phyloP scores from a whole-genome alignment of 2,888 invertebrate genomes.

The Phaonia tiefii region DNA sequence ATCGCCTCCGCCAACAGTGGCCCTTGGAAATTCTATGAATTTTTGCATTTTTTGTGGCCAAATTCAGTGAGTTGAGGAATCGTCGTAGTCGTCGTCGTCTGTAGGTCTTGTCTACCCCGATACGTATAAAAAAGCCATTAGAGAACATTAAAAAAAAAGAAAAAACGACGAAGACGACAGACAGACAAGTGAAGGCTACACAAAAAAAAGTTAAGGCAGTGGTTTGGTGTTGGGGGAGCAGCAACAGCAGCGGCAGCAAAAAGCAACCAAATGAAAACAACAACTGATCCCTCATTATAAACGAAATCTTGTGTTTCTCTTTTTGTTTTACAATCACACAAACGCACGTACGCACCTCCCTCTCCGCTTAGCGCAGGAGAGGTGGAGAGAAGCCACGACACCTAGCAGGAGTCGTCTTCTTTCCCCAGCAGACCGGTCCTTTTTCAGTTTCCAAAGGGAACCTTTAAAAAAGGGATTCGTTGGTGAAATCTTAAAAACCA shows the following conservation, averaged over 20 bases:
- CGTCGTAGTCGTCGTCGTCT: constrained; percentile 42
- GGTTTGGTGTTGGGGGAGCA: constrained; percentile 56
- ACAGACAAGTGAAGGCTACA: constrained; percentile 62
- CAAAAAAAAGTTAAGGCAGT: constrained; percentile 58
- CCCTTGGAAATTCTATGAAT: constrained; percentile 17
- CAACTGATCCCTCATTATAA: constrained; percentile 23
- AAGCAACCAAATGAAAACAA: constrained; percentile 17
- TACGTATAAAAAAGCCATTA: constrained; percentile 60
- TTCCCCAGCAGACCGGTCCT: background rate
- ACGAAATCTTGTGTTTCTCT: constrained; percentile 33
- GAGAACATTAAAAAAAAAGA: constrained; percentile 53
- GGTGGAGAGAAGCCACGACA: background rate
- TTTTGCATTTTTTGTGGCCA: constrained; percentile 13
- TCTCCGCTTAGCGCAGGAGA: background rate
- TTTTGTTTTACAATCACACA: constrained; percentile 31
- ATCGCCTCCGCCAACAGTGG: constrained; percentile 15
- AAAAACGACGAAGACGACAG: too few species aligned
- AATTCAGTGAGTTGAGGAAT: constrained; percentile 26
- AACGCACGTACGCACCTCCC: background rate
- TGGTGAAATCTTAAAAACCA: too few species aligned
- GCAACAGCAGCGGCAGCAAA: constrained; percentile 24
- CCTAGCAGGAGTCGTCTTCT: constrained; percentile 10
- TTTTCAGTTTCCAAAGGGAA: background rate
- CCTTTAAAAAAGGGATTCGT: too few species aligned
- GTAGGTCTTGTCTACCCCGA: constrained; percentile 29